Base-by-base conservation (phyloP, 1,140 invertebrate genomes). In the Drosophila sp. region DNA sequence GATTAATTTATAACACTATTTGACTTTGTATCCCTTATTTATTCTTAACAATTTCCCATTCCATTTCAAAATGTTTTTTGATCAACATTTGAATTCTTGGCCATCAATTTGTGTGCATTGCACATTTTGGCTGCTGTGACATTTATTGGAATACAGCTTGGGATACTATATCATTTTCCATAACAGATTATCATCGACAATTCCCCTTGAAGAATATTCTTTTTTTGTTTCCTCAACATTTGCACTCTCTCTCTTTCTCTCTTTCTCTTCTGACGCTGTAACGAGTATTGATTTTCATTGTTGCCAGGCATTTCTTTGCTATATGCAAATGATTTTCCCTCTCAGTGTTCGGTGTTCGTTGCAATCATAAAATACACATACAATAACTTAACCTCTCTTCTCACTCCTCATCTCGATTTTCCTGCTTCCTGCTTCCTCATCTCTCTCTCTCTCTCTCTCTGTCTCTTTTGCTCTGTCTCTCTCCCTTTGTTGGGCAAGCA, bases 361-460 rank as follows among this genome's bases (percentile, higher is more conserved):
- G 27, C 46, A 50, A 50, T 50, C 46, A 50, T 50, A 50, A 50
- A 50, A 50, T 50, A 50, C 46, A 50, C 46, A 50, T 50, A 50
- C 46, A 50, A 50, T 50, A 50, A 50, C 27, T 50, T 50, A 29
- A 29, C 27, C 46, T 13, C 46, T 7, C 4, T 7, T 11, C 1
- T 7, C 11, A 3, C 7, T 25, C 21, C 7, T 36, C 34, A n/a
- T 36, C 34, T 36, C 34, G 3, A 4, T 36, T n/a, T n/a, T 11
- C 21, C 21, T 21, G 11, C 9, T n/a, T 2, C 11, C 9, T 0
- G n/a, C n/a, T n/a, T n/a, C n/a, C n/a, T n/a, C n/a, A n/a, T n/a
- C 11, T n/a, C 11, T n/a, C 11, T 36, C 34, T 36, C 1, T 36
- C 34, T n/a, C 34, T n/a, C 11, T n/a, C 34, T 36, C 9, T 3